These are phyloP conservation scores for Vombatus ursinus DNA, from an alignment of 2,113 vertebrate species.

Conservation along the genomic window DNA sequence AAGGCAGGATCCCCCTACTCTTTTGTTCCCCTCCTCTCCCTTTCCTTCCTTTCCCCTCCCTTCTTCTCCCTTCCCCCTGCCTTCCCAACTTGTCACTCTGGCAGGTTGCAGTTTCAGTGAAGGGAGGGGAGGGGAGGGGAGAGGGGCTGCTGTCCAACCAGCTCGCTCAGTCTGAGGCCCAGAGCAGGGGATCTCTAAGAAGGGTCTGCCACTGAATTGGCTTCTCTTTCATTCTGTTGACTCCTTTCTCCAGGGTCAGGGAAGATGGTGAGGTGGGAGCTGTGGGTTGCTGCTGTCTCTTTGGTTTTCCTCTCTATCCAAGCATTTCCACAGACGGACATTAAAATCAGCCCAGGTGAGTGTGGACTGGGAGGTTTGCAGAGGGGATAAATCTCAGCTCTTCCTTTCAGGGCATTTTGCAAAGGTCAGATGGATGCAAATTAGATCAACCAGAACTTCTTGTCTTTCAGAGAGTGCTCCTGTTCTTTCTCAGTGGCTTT, in stretches of 20 bases:
- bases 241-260: slow-evolving; percentile 36
- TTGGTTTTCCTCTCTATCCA: slow-evolving; percentile 57
- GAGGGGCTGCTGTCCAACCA: not conserved
- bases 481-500: not conserved
- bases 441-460: not conserved
- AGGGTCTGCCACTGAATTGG: not conserved
- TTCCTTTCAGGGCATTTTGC: not conserved
- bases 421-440: not conserved
- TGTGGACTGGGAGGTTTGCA: not conserved
- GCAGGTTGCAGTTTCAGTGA: not conserved
- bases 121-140: slow-evolving; percentile 35
- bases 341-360: slow-evolving; percentile 90
- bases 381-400: not conserved
- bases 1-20: not conserved
- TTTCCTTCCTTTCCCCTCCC: not conserved
- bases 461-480: not conserved
- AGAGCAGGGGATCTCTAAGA: not conserved
- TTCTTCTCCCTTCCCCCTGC: not conserved
- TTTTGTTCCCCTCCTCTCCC: not conserved
- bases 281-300: slow-evolving; percentile 67
- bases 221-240: not conserved
- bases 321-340: slow-evolving; percentile 86
- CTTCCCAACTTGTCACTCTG: slow-evolving; percentile 17
- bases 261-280: slow-evolving; percentile 75
- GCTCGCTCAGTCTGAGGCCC: not conserved